Base-by-base conservation (phyloP, 1,140 invertebrate species). In the Oncopodura yosiiana region DNA sequence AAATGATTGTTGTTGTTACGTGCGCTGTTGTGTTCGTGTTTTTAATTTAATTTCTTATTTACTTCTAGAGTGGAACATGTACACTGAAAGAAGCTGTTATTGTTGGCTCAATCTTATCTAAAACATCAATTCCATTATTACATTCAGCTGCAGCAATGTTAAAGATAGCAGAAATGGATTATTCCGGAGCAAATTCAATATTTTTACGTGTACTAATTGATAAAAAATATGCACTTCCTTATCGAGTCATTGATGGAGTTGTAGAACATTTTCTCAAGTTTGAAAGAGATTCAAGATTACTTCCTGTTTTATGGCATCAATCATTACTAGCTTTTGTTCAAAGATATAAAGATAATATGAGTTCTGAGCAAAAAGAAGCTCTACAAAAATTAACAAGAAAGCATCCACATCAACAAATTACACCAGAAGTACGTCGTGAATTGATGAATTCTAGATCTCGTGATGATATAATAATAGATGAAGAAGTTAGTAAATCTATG, bases 251-350 rank as follows among this genome's bases (percentile, higher is more conserved):
- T 14, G 94, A 99, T 76, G 88, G 87, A 11, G 77, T 92, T n/a
- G 91, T 98, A 3, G 87, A 89, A 69, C 93, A 99, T 72, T 98
- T 98, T 70, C 66, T 95, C 5, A 93, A 90, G 66, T 95, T 96
- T 72, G 79, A 86, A 68, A 74, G 75, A 62, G 92, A 96, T 66
- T 72, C 74, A 42, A 77, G 90, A 57, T 80, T 83, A 58, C 71
- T 99, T 53, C 94, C 95, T 14, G 93, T 98, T 12, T 69, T 98
- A 43, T 99, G 94, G 95, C 94, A 99, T 72, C 94, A 99, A 69
- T 79, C 87, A 44, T 74, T 99, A 16, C 72, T 99, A 36, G 89
- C 88, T 2, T 98, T 99, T 77, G 83, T 85, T 2, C 91, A 98
- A 72, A 78, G 89, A 55, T 99, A 99, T 69, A 97, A 96, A 72